Percentiles rank a stretch among this genome's conserved stretches.
These are phyloP conservation scores for Boleophthalmus pectinirostris DNA, from an alignment of 2,113 vertebrate species.

Conservation along the genomic window DNA sequence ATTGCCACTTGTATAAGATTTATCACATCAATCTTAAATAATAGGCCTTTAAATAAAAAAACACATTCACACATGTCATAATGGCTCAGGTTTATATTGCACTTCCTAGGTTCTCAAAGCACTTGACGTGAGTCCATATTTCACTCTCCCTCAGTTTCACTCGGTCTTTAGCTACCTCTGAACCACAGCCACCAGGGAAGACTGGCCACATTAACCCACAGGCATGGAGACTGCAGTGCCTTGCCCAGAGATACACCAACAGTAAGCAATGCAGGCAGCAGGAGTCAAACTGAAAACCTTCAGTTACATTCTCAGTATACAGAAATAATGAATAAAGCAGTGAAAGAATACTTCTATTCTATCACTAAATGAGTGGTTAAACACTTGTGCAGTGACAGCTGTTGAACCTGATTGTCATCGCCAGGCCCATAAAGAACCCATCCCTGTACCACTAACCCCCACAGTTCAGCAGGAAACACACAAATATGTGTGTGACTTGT, in stretches of 20 bases:
- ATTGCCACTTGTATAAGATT: background rate
- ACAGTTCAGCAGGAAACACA: no score
- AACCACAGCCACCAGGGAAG: background rate
- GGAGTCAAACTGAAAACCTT: background rate
- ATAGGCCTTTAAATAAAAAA: background rate
- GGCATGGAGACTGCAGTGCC: background rate
- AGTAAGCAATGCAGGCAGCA: background rate
- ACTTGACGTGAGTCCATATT: background rate
- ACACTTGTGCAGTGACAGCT: background rate
- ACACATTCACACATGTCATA: background rate
- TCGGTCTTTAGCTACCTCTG: background rate
- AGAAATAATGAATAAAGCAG: no score
- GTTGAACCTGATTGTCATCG: background rate
- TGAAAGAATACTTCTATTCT: no score
- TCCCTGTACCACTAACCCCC: background rate
- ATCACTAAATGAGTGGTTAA: background rate
- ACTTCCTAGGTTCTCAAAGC: background rate
- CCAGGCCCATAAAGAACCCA: background rate
- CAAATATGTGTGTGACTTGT: no score
- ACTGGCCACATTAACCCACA: background rate
- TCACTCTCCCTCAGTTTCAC: background rate
- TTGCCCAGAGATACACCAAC: background rate
- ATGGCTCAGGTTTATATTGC: constrained; percentile 2
- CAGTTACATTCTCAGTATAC: background rate
- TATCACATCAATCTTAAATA: background rate